These are phyloP conservation scores for Phylloscopus trochiloides DNA, from an alignment of 2,113 vertebrate genomes.

Conservation along the genomic window DNA sequence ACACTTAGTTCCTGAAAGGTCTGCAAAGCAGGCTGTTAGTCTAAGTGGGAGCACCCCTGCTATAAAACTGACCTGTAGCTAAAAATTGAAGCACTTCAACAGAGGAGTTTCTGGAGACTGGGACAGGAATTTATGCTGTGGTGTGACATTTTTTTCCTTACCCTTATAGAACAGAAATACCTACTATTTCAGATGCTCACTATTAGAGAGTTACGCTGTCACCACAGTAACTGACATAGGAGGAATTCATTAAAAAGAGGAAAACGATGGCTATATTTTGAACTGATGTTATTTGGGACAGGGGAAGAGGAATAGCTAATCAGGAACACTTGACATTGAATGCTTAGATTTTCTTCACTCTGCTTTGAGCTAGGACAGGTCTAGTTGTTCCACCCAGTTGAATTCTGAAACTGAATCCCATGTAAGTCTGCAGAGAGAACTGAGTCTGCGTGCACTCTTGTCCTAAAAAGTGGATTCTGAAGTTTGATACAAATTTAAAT, in stretches of 20 bases:
- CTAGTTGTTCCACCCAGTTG: background rate
- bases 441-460: background rate
- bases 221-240: background rate
- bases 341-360: background rate
- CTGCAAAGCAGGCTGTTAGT: background rate
- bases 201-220: slow-evolving; percentile 1
- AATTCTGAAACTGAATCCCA: background rate
- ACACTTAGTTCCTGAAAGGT: background rate
- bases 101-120: background rate
- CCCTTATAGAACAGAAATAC: background rate
- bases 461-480: background rate
- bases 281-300: background rate
- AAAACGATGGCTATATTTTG: background rate
- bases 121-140: background rate
- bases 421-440: background rate
- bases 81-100: background rate
- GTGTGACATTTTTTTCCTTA: background rate
- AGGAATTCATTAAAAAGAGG: background rate
- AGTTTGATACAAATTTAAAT: background rate
- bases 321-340: background rate
- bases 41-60: background rate
- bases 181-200: background rate
- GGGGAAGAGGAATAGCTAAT: background rate
- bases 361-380: background rate
- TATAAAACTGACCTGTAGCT: background rate